Evolutionary conservation across 92 coral and sea anemone genomes (phyloP), one percentile per base, ranked within the genome.

Genomic region (Virgularia gustaviana): DNA sequence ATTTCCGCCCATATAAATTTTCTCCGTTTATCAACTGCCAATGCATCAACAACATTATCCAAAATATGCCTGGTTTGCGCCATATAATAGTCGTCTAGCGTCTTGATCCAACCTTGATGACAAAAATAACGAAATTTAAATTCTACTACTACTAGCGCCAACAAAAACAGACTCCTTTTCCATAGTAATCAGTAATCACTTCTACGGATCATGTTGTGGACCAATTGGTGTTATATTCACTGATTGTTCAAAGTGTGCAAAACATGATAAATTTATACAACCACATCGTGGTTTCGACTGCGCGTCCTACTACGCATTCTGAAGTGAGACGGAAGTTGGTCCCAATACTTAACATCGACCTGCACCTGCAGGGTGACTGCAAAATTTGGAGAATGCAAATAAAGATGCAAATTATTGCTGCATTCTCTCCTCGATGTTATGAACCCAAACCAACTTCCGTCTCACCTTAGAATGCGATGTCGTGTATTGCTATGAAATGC

Each of bases 1-100:
- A 90, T 94, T 75, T 94, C 99, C 9, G 99, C 96, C 99, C 99
- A 94, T 65, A 94, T 94, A 63, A 94, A 94, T 80, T 80, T 82
- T 64, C 96, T 65, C 8, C 79, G 82, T 51, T 82, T 89, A 56
- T 94, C 96, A 9, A 67, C 70, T 3, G 87, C 85, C 16, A 94
- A 80, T 13, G 96, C 90, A 80, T 94, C 96, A 37, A 94, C 82
- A 22, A 94, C 77, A 75, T 94, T 94, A 67, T 89, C 88, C 15
- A 94, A 64, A 72, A 94, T 94, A 27, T 85, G 90, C 60, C 86
- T 75, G 0, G 99, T 94, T 82, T 94, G 99, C 30, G 83, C 94
- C 27, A 67, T 72, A 78, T 84, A 94, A 44, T 94, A 94, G 51
- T 80, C 90, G 30, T 94, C 89, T 6, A 89, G 77, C 15, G 99